These are phyloP conservation scores for Drosophila mojavensis DNA, from an alignment of 1,140 invertebrate genomes.

Conservation along the genomic window DNA sequence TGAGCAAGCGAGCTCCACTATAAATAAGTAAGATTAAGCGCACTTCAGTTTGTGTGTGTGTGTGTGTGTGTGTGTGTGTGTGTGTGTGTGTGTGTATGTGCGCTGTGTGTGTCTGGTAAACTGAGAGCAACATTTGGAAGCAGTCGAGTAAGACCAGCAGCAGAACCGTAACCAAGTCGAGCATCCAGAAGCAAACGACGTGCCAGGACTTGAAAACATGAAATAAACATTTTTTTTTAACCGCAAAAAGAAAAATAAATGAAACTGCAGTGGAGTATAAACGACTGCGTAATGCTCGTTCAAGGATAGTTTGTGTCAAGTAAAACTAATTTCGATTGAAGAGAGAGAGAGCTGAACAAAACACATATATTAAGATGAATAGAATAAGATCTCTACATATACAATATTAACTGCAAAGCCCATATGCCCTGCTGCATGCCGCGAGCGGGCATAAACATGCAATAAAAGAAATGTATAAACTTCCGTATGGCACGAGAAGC, in stretches of 20 bases:
- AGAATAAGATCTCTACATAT: too few species aligned
- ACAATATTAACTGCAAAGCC: too few species aligned
- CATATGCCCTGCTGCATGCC: too few species aligned
- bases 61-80: slow-evolving; percentile 30
- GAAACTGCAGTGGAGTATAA: too few species aligned
- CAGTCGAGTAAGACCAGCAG: slow-evolving; percentile 19
- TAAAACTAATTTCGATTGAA: neutral
- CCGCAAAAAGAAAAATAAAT: slow-evolving; percentile 1
- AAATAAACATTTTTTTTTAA: slow-evolving; percentile 73
- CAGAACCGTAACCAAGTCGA: slow-evolving; percentile 34
- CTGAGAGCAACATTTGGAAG: slow-evolving; percentile 53
- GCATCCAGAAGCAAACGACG: slow-evolving; percentile 60
- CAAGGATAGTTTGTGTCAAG: neutral
- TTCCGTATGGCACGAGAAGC: slow-evolving; percentile 53
- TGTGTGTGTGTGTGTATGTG: slow-evolving; percentile 26
- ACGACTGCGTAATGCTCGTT: too few species aligned
- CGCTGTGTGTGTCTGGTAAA: slow-evolving; percentile 40
- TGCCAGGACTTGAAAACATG: slow-evolving; percentile 71
- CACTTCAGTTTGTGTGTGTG: slow-evolving; percentile 53
- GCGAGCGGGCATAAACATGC: too few species aligned
- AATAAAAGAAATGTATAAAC: slow-evolving; percentile 31
- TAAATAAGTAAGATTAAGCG: slow-evolving; percentile 82
- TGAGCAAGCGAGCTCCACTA: slow-evolving; percentile 31
- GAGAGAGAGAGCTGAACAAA: too few species aligned
- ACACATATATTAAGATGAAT: too few species aligned